phyloP scores from a whole-genome alignment of 2,797 vertebrate genomes.

The Scolopax rusticola region DNA sequence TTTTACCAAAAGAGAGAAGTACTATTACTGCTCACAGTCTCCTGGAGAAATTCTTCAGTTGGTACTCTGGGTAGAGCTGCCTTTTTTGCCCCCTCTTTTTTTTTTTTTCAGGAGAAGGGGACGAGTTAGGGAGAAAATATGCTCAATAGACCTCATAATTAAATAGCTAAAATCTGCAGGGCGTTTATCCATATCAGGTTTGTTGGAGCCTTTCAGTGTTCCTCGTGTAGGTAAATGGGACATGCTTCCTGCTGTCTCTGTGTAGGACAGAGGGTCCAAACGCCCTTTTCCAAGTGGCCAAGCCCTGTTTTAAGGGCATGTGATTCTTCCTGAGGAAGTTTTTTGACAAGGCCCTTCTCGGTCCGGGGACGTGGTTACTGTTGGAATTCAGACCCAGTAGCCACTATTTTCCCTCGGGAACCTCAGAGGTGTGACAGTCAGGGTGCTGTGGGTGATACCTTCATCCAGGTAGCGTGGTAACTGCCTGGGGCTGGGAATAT shows the following conservation, averaged over 20 bases:
- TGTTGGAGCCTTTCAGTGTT: neutral
- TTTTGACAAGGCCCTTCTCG: neutral
- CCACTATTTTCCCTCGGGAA: neutral
- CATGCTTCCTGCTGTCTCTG: neutral
- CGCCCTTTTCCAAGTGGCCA: neutral
- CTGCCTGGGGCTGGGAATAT: neutral
- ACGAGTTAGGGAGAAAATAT: neutral
- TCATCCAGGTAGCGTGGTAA: neutral
- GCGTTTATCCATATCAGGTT: neutral
- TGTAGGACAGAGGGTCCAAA: neutral
- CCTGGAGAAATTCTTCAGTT: neutral
- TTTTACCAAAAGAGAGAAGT: neutral
- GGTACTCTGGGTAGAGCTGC: neutral
- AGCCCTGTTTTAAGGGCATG: neutral
- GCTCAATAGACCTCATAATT: neutral
- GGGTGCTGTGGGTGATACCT: neutral
- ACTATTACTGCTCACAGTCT: neutral
- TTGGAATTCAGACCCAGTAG: neutral
- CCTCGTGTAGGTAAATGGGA: neutral
- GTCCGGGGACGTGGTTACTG: accelerated
- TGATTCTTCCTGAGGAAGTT: neutral
- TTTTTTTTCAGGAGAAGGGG: neutral
- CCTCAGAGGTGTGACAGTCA: too few relatives aligned
- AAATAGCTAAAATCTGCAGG: neutral
- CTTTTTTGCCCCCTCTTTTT: neutral